Evolutionary conservation across 2,113 vertebrate species (phyloP), one percentile per base, ranked within the genome.

Genomic region (Gasterosteus aculeatus): DNA sequence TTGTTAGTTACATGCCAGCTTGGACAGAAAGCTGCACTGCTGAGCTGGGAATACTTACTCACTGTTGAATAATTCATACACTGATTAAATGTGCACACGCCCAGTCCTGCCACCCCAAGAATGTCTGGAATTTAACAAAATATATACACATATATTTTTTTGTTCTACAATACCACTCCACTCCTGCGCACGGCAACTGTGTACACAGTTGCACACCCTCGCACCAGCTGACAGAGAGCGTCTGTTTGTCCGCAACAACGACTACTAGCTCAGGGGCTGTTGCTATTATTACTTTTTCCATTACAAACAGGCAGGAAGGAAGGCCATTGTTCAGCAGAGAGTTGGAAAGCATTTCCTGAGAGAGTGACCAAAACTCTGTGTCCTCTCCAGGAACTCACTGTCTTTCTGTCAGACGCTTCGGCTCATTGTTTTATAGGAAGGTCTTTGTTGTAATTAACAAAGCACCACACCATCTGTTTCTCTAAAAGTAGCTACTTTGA

Each of bases 251-350:
- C 3, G 6, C 35, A 38, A 38, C 33, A 35, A 26, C 22, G 22
- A 35, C 33, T 35, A 35, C 33, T 35, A 35, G 33, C 33, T 65
- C 49, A n/a, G 53, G 47, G 49, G 7, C 61, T 33, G 10, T 72
- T 64, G 41, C 58, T 76, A 15, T 75, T 75, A 74, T 87, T 65
- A 65, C 39, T 68, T 26, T 73, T 77, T 82, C 80, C 61, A 82
- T 78, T 62, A 46, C 78, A 81, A 82, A 83, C 59, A 47, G 69
- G 22, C 86, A 93, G 92, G 92, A 92, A 94, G 92, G 92, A 92
- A 92, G 78, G 22, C 84, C 72, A 92, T 94, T 93, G 91, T 93
- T 89, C 83, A 65, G 42, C 81, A 58, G 42, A 76, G 76, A 64
- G 59, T 62, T 75, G 86, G 58, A 56, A 77, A 75, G 87, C 89